These are phyloP conservation scores for Microtus richardsoni DNA, from an alignment of 2,113 vertebrate species.

Conservation along the genomic window DNA sequence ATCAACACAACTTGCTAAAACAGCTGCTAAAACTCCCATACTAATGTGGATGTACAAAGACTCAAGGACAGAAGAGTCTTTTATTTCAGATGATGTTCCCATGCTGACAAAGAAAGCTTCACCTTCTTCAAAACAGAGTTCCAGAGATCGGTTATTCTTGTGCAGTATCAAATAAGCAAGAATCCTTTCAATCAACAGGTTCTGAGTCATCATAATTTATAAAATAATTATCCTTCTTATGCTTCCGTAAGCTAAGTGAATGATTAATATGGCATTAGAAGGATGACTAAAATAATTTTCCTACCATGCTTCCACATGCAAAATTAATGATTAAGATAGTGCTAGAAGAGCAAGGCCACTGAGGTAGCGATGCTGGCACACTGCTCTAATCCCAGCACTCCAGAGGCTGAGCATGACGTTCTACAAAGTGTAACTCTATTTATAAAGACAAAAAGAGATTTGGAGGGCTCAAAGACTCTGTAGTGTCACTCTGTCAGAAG, in stretches of 20 bases:
- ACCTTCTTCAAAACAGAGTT: not conserved
- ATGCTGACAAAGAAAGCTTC: not conserved
- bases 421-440: not conserved
- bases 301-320: not conserved
- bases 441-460: not conserved
- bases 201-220: not conserved
- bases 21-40: slow-evolving; percentile 22
- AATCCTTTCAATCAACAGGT: not conserved
- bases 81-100: not conserved
- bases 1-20: not conserved
- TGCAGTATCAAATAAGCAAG: not conserved
- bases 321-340: not conserved
- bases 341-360: not conserved
- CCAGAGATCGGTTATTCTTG: not conserved
- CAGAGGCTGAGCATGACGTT: not conserved
- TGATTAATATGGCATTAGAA: not conserved
- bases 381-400: no score
- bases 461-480: not conserved
- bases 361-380: not conserved
- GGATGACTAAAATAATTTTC: not conserved
- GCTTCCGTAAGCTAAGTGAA: not conserved
- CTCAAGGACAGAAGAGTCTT: not conserved
- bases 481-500: not conserved
- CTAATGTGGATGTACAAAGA: not conserved
- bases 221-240: not conserved